Base-by-base conservation (phyloP, 2,888 invertebrate genomes). In the Eulithis prunata region DNA sequence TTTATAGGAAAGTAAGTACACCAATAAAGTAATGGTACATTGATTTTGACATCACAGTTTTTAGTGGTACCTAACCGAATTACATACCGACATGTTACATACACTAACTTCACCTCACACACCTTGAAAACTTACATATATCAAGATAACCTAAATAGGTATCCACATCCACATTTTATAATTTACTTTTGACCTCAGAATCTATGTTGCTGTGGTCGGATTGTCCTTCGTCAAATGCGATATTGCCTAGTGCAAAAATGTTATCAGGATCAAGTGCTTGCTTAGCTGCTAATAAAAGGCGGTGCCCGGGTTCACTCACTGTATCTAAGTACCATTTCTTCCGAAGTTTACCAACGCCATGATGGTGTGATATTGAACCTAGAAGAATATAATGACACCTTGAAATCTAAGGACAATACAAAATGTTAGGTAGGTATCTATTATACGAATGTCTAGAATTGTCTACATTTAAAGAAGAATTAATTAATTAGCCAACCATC, bases 271-370 rank as follows among this genome's bases (percentile, higher is more conserved):
- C 99, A 32, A 99, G 89, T 71, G 97, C 95, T 12, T 94, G 86
- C 87, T 99, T 99, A 0, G 98, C 95, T 0, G 98, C 97, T 1
- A 95, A 89, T 75, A 98, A 95, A 13, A 98, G 92, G 8, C 94
- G 94, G 0, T 96, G 93, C 0, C 98, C 98, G 0, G 97, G 94
- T 21, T 95, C 94, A 8, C 99, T 98, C 2, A 99, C 96, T 0
- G 98, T 97, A 62, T 95, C 93, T 5, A 95, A 93, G 85, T 99
- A 96, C 97, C 98, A 99, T 77, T 95, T 95, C 75, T 96, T 96
- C 14, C 99, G 94, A 64, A 97, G 93, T 88, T 99, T 99, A 0
- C 99, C 99, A 12, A 99, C 96, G 0, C 99, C 99, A 85, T 99
- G 99, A 87, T 99, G 99, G 89, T 99, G 99, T 0, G 99, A 99